Conservation (phyloP, 2,888 invertebrate species). For the Drosophila multiciliata region DNA sequence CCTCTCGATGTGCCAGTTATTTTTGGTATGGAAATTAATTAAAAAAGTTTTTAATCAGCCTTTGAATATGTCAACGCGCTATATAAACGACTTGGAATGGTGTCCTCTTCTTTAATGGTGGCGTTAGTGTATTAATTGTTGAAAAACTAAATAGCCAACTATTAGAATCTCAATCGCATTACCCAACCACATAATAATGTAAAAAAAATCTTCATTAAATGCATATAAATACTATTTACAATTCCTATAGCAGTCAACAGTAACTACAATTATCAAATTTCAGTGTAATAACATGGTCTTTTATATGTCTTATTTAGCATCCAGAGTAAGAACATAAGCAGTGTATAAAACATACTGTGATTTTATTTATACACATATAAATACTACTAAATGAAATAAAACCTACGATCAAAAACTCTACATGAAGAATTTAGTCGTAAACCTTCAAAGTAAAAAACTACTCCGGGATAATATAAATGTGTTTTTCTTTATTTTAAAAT, state of each 20-base stretch:
- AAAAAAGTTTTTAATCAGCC: slow-evolving; percentile 82
- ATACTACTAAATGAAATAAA: background rate
- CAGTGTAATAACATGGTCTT: background rate
- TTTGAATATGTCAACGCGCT: slow-evolving; percentile 65
- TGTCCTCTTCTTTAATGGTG: background rate
- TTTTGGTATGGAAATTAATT: slow-evolving; percentile 80
- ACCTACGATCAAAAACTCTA: background rate
- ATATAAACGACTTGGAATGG: slow-evolving; percentile 31
- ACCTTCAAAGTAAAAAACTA: background rate
- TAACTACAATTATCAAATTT: background rate
- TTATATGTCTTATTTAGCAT: background rate
- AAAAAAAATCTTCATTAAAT: background rate
- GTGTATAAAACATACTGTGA: background rate
- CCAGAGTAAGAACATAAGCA: background rate
- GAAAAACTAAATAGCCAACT: background rate
- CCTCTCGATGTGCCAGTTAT: slow-evolving; percentile 28
- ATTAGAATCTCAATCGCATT: background rate
- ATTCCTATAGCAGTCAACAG: background rate
- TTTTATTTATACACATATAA: background rate
- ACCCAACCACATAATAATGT: background rate
- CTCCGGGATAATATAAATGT: background rate
- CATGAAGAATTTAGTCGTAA: background rate
- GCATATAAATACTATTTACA: too few relatives aligned
- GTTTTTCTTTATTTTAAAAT: background rate
- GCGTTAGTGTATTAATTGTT: slow-evolving; percentile 9